Base-by-base conservation (phyloP, 2,797 vertebrate genomes). In the Manis pentadactyla region DNA sequence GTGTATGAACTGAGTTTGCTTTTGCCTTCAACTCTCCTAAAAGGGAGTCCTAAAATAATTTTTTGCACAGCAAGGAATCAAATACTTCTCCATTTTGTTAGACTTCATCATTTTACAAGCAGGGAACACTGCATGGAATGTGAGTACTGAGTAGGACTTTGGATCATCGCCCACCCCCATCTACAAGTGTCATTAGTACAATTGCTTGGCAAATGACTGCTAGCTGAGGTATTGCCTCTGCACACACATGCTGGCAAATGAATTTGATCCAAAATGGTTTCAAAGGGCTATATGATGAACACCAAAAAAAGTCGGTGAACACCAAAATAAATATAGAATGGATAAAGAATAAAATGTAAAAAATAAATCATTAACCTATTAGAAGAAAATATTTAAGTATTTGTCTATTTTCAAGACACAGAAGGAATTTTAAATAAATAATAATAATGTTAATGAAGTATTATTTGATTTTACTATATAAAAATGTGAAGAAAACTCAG, bases 31-130 rank as follows among this genome's bases (percentile, higher is more conserved):
- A 75, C 2, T 53, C 23, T 96, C 37, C 42, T 37, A 57, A 46
- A 75, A 96, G 55, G 46, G 79, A 39, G 31, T 93, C 27, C 42
- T 86, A 92, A 82, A 85, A 34, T 64, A 64, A 31, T 82, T 46
- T 66, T 86, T 39, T 84, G n/a, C 23, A 23, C 39, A 90, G 64
- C 55, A 95, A 21, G 39, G 73, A 77, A 95, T 85, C 18, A 88
- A 81, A 64, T 37, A 96, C 19, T 78, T 78, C 31, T 93, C 49
- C 87, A 78, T 73, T 92, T 92, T 88, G 59, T 75, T 73, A 46
- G 73, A 69, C 29, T 83, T 87, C 51, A 66, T 93, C 78, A 61
- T 71, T 75, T 92, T 82, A 61, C 27, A 89, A 89, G 49, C n/a
- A 77, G 86, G 78, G 77, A 84, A 82, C 14, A 86, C 13, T 53